Evolutionary conservation across 2,113 vertebrate genomes (phyloP).

Genomic region (Albula glossodonta): DNA sequence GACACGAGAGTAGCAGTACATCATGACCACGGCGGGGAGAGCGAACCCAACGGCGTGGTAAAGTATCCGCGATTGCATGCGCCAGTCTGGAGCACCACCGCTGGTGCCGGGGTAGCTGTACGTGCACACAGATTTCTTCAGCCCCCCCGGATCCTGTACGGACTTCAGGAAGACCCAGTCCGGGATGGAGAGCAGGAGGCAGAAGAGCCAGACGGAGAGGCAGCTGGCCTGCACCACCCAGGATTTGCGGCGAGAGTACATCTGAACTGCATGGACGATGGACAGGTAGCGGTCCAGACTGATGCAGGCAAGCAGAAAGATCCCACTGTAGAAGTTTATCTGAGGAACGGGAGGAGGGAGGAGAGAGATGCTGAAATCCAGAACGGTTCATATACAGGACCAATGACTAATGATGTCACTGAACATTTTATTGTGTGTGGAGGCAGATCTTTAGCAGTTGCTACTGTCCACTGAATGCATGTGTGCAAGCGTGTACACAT

Average conservation of each 20-base stretch:
- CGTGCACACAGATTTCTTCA: conserved; percentile 48
- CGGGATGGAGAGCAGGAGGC: conserved; percentile 66
- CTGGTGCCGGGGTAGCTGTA: conserved; percentile 22
- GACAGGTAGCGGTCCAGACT: conserved; percentile 69
- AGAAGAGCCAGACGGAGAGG: conserved; percentile 62
- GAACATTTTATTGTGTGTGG: no score
- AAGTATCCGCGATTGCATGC: conserved; percentile 42
- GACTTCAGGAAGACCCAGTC: conserved; percentile 59
- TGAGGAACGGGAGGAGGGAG: conserved; percentile 23
- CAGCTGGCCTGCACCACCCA: conserved; percentile 51
- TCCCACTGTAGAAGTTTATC: conserved; percentile 78
- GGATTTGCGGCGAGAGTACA: conserved; percentile 54
- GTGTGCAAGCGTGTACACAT: neutral
- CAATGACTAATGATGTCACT: no score
- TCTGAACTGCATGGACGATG: conserved; percentile 53
- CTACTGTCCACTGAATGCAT: rapidly evolving
- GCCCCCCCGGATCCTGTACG: neutral
- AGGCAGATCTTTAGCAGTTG: neutral
- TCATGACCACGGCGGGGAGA: conserved; percentile 58
- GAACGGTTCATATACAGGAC: neutral
- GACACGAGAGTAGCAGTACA: conserved; percentile 62
- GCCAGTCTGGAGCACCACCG: conserved; percentile 29
- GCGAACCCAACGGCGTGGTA: conserved; percentile 70
- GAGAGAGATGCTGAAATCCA: neutral
- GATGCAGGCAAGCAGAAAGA: conserved; percentile 73